phyloP scores from a whole-genome alignment of 37 sponge, comb jelly and placozoan species.

The Bolinopsis microptera region DNA sequence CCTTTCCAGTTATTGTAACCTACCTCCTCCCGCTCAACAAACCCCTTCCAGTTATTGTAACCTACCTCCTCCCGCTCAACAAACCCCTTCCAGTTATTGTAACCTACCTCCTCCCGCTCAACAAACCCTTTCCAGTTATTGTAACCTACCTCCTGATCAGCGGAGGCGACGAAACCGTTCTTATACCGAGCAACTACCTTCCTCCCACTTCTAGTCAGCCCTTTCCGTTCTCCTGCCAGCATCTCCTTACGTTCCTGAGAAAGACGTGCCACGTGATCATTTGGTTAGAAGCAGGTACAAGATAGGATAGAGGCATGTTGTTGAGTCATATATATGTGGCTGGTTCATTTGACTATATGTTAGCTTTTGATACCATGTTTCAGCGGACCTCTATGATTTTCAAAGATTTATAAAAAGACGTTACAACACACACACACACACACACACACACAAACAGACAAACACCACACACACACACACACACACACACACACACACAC shows the following conservation, averaged over 20 bases:
- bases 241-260: constrained; percentile 16
- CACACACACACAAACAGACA: neutral
- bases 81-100: too few species aligned
- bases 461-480: neutral
- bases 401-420: too few species aligned
- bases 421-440: neutral
- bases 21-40: too few species aligned
- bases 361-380: too few species aligned
- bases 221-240: constrained; percentile 31
- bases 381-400: too few species aligned
- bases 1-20: too few species aligned
- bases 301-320: neutral
- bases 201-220: constrained; percentile 26
- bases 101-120: too few species aligned
- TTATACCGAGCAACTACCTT: constrained; percentile 14
- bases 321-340: neutral
- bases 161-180: constrained; percentile 19
- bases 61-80: too few species aligned
- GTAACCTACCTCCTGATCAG: neutral
- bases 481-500: neutral
- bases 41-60: too few species aligned
- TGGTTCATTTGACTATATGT: too few species aligned
- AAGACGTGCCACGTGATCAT: neutral
- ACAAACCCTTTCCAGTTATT: too few species aligned
- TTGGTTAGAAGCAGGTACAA: neutral